These are phyloP conservation scores for Agonopterix arenella DNA, from an alignment of 2,888 invertebrate species.

Conservation along the genomic window DNA sequence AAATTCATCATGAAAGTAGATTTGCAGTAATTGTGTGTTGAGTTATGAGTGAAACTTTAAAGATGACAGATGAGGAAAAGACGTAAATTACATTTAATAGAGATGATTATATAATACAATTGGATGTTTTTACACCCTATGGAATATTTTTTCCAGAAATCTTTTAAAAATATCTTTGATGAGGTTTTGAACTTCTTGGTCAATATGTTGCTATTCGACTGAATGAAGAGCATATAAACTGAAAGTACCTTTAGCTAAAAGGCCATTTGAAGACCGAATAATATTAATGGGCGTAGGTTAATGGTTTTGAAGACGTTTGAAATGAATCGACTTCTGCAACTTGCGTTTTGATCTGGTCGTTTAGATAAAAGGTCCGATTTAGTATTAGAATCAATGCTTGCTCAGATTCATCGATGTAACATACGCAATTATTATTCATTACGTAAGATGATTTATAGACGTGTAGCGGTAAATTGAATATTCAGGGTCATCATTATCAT, in stretches of 20 bases:
- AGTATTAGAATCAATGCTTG: no score
- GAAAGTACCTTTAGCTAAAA: neutral
- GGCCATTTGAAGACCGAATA: slow-evolving; percentile 42
- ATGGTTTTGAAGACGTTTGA: slow-evolving; percentile 58
- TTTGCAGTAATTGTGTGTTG: neutral
- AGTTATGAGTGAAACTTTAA: neutral
- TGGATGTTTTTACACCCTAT: no score
- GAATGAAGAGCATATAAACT: neutral
- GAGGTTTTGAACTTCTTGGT: no score
- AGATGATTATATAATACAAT: no score
- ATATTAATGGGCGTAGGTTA: slow-evolving; percentile 56
- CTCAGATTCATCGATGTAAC: no score
- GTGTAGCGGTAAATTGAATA: no score
- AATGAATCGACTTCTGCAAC: slow-evolving; percentile 51
- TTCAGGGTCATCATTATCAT: no score
- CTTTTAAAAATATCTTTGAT: no score
- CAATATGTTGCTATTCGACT: no score
- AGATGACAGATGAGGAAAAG: neutral
- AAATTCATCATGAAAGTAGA: neutral
- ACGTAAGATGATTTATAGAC: no score
- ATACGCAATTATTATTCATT: no score
- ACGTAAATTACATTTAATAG: neutral
- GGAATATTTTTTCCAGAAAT: no score
- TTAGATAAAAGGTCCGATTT: neutral
- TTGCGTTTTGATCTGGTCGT: slow-evolving; percentile 8